A percentile compares a stretch with the other conserved stretches of the same genome.
These are phyloP conservation scores for Siphonodentalium dalli DNA, from an alignment of 2,888 invertebrate species.

Conservation along the genomic window DNA sequence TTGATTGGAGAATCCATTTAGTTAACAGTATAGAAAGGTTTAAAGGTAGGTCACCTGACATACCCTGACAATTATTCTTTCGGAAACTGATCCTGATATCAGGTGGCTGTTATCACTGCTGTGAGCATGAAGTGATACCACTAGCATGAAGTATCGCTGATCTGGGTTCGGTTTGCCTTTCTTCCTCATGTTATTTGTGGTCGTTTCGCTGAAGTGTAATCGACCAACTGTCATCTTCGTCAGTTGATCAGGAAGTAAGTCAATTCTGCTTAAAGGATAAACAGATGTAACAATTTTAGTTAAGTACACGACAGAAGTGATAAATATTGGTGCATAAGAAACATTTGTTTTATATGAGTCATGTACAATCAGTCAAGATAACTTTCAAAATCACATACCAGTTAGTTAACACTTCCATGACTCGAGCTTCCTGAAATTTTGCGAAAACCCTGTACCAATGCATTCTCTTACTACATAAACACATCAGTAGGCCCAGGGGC, in stretches of 20 bases:
- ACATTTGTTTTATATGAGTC: too few relatives aligned
- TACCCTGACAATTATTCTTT: slow-evolving; percentile 95
- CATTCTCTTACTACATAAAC: too few relatives aligned
- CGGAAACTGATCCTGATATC: slow-evolving; percentile 83
- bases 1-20: too few relatives aligned
- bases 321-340: not conserved
- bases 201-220: slow-evolving; percentile 97
- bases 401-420: too few relatives aligned
- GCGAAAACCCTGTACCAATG: too few relatives aligned
- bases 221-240: slow-evolving; percentile 82
- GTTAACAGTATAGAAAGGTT: too few relatives aligned
- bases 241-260: slow-evolving; percentile 75
- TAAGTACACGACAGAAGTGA: not conserved
- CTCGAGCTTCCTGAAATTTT: too few relatives aligned
- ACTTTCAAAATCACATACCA: too few relatives aligned
- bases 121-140: slow-evolving; percentile 91
- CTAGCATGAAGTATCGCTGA: slow-evolving; percentile 94
- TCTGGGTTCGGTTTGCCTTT: slow-evolving; percentile 99
- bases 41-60: slow-evolving; percentile 55
- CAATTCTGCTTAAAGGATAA: slow-evolving; percentile 40
- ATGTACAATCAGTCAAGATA: too few relatives aligned
- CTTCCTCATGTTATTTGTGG: slow-evolving; percentile 98
- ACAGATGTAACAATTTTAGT: not conserved
- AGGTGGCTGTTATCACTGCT: slow-evolving; percentile 75
- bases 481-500: too few relatives aligned